Conservation (phyloP, 2,797 vertebrate genomes). For the Petrocephalus schoutedeni region DNA sequence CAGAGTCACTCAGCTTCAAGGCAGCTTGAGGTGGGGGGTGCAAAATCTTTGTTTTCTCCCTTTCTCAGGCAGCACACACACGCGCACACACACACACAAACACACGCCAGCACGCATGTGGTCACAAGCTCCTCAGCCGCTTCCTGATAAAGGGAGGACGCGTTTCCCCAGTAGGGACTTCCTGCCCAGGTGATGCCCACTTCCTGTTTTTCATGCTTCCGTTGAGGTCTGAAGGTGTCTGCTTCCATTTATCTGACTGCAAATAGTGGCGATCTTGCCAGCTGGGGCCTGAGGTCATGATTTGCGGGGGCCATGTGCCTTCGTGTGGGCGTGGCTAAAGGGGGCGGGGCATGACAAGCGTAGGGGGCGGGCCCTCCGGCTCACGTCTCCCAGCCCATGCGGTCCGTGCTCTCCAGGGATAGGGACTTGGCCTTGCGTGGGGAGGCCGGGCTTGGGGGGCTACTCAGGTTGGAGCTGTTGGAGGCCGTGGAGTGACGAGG, state of each 20-base stretch:
- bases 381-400: conserved; percentile 94
- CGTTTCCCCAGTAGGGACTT: background rate
- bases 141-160: conserved; percentile 6
- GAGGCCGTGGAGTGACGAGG: conserved; percentile 94
- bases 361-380: conserved; percentile 26
- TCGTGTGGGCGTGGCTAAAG: conserved; percentile 27
- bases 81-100: background rate
- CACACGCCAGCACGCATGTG: background rate
- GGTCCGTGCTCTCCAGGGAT: conserved; percentile 93
- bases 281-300: conserved; percentile 12
- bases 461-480: conserved; percentile 98
- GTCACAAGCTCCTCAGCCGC: background rate
- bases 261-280: conserved; percentile 13
- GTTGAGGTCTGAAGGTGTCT: conserved; percentile 14
- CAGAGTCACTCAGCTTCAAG: conserved; percentile 11
- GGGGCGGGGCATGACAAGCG: conserved; percentile 29
- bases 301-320: conserved; percentile 17
- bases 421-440: conserved; percentile 96
- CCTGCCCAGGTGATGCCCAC: conserved; percentile 3
- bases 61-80: background rate
- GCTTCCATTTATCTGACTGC: background rate
- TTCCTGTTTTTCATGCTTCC: background rate
- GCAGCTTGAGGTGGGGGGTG: background rate
- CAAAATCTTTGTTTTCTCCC: background rate
- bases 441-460: conserved; percentile 88